A percentile compares a stretch with the other conserved stretches of the same genome.
These are phyloP conservation scores for Podocnemis expansa DNA, from an alignment of 2,113 vertebrate species.

Conservation along the genomic window DNA sequence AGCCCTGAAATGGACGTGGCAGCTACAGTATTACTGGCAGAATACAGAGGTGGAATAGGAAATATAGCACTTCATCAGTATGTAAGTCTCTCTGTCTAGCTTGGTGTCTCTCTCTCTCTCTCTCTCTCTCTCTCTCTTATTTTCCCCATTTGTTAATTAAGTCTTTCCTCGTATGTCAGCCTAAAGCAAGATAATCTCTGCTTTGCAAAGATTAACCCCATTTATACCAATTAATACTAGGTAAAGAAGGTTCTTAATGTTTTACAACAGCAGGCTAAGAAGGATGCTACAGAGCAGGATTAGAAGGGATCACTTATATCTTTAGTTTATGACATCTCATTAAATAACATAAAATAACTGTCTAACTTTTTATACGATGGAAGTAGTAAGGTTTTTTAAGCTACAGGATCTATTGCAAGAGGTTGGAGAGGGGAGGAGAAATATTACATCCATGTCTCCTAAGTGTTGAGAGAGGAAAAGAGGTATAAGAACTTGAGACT, in stretches of 20 bases:
- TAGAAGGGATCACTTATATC: slow-evolving; percentile 31
- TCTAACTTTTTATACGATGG: slow-evolving; percentile 21
- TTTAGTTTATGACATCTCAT: slow-evolving; percentile 38
- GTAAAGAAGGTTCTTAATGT: slow-evolving; percentile 47
- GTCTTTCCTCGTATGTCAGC: slow-evolving; percentile 34
- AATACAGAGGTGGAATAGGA: background rate
- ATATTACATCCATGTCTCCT: background rate
- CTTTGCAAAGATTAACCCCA: slow-evolving; percentile 61
- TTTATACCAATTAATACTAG: slow-evolving; percentile 67
- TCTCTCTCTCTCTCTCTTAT: background rate
- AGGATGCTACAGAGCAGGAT: slow-evolving; percentile 23
- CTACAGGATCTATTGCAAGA: background rate
- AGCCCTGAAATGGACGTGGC: background rate
- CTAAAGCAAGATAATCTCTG: slow-evolving; percentile 63
- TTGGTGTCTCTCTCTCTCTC: background rate
- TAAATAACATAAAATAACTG: slow-evolving; percentile 29
- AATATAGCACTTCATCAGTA: background rate
- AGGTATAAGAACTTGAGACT: background rate
- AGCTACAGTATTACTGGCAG: background rate
- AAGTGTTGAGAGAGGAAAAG: background rate
- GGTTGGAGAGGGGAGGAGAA: background rate
- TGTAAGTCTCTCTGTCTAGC: slow-evolving; percentile 1
- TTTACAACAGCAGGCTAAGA: slow-evolving; percentile 25
- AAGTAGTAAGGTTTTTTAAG: slow-evolving; percentile 24
- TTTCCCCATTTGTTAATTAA: slow-evolving; percentile 41